phyloP scores from a whole-genome alignment of 1,140 invertebrate genomes.

The Calephelis virginiensis region DNA sequence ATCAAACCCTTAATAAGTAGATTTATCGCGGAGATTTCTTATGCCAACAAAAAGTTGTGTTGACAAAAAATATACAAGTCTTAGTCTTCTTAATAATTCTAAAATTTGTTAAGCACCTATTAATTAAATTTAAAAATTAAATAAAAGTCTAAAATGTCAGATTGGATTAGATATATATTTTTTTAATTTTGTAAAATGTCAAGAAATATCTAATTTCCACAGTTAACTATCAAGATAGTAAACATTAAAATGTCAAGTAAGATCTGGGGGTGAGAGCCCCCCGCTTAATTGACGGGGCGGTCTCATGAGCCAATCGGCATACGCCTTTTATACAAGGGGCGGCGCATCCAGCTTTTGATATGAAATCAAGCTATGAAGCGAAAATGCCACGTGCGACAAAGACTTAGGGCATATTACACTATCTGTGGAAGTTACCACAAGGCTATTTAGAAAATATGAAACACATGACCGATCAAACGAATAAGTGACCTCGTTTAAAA shows the following conservation, averaged over 20 bases:
- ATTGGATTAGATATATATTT: neutral
- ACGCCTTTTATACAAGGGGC: slow-evolving; percentile 48
- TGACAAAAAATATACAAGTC: no score
- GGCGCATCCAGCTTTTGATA: slow-evolving; percentile 53
- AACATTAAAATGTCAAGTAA: slow-evolving; percentile 76
- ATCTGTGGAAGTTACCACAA: slow-evolving; percentile 36
- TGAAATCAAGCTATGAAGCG: slow-evolving; percentile 65
- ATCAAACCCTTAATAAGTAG: no score
- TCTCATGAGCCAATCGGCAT: slow-evolving; percentile 53
- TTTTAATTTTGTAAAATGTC: neutral
- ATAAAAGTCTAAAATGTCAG: no score
- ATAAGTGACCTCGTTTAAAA: slow-evolving; percentile 39
- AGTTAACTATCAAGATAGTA: slow-evolving; percentile 40
- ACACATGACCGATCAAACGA: slow-evolving; percentile 34
- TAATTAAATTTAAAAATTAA: neutral
- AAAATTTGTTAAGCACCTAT: neutral
- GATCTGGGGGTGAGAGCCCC: slow-evolving; percentile 48
- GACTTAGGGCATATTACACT: slow-evolving; percentile 48
- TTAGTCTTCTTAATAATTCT: no score
- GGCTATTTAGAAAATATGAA: slow-evolving; percentile 38
- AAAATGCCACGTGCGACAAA: slow-evolving; percentile 61
- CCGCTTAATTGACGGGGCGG: slow-evolving; percentile 69
- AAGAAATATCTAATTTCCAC: slow-evolving; percentile 3
- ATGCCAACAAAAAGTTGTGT: no score
- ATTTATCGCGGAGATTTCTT: no score